Conservation (phyloP, 2,797 vertebrate genomes). For the Melanitta fusca region DNA sequence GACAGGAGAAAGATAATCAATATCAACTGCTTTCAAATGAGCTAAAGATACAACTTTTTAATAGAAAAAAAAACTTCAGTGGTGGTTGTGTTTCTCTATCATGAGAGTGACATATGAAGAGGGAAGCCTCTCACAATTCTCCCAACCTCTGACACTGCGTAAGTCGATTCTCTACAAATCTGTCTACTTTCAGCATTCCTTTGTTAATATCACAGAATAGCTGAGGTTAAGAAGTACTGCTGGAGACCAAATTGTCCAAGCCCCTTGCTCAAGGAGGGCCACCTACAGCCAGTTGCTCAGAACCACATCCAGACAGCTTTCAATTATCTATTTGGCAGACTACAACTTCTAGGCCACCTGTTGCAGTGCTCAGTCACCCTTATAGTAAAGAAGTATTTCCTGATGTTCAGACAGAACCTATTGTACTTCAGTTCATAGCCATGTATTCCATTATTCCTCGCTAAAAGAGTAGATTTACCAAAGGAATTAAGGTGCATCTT, state of each 20-base stretch:
- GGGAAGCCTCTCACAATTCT: background rate
- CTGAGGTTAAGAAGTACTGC: background rate
- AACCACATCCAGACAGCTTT: background rate
- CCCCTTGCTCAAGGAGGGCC: background rate
- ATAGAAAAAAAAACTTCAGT: no score
- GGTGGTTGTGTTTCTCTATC: no score
- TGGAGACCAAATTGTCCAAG: background rate
- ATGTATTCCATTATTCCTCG: background rate
- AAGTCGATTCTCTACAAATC: background rate
- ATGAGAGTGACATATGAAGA: no score
- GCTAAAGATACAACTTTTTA: background rate
- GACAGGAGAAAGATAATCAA: background rate
- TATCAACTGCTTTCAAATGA: background rate
- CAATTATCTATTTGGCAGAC: fast-evolving
- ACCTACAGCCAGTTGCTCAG: background rate
- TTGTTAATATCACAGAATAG: background rate
- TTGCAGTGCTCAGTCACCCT: background rate
- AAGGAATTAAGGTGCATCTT: background rate
- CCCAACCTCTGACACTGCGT: background rate
- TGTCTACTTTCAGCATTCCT: background rate
- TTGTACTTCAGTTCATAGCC: background rate
- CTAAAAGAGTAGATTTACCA: background rate
- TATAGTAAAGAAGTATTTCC: background rate
- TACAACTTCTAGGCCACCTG: fast-evolving
- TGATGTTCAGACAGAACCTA: background rate